Conservation (phyloP, 2,113 vertebrate species). For the Cynocephalus volans region DNA sequence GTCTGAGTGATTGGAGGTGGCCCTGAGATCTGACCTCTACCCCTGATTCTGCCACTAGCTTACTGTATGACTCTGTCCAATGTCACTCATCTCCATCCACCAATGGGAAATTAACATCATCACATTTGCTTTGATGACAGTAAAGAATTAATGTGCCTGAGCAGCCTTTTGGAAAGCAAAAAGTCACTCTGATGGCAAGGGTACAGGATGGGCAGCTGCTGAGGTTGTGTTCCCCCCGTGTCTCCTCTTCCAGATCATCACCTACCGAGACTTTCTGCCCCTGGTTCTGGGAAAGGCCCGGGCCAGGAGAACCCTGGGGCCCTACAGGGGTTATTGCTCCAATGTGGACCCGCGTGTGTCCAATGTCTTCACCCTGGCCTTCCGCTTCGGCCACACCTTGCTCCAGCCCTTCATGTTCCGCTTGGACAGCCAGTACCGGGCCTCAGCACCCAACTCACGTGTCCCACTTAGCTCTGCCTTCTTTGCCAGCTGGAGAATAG, state of each 20-base stretch:
- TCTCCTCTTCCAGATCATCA: conserved; percentile 88
- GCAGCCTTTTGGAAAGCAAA: not conserved
- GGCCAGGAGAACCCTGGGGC: conserved; percentile 83
- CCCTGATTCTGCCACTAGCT: not conserved
- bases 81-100: not conserved
- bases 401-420: conserved; percentile 91
- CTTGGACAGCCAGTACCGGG: conserved; percentile 87
- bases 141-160: not conserved
- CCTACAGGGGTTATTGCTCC: conserved; percentile 89
- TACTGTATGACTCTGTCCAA: not conserved
- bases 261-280: conserved; percentile 91
- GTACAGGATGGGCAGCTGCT: not conserved
- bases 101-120: not conserved
- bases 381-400: conserved; percentile 92
- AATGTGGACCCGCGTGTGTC: conserved; percentile 90
- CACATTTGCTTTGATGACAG: not conserved
- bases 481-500: conserved; percentile 91
- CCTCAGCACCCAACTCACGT: conserved; percentile 84
- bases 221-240: not conserved
- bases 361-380: conserved; percentile 93
- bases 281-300: conserved; percentile 87
- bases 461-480: conserved; percentile 90
- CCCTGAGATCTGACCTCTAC: not conserved
- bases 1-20: not conserved
- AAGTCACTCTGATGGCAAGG: too few species aligned